phyloP scores from a whole-genome alignment of 2,888 invertebrate species.

The Diaperis boleti region DNA sequence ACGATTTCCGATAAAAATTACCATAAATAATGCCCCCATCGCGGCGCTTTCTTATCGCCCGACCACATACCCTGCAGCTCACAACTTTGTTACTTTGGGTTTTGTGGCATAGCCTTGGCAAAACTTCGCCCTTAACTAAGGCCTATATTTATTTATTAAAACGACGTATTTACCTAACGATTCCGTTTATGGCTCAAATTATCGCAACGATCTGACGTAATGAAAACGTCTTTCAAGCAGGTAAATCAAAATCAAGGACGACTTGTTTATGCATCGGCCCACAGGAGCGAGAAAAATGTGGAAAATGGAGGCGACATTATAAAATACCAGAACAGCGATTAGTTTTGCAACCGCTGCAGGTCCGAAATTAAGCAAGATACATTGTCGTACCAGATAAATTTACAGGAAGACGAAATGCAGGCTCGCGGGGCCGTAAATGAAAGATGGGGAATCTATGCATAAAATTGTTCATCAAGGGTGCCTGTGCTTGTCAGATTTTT shows the following conservation, averaged over 20 bases:
- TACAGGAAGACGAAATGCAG: background rate
- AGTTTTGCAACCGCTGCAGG: no score
- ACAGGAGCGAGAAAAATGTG: background rate
- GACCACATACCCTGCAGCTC: no score
- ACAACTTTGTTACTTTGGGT: no score
- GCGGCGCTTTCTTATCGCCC: background rate
- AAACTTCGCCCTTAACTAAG: no score
- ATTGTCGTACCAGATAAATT: no score
- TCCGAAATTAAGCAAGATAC: background rate
- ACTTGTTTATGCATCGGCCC: constrained; percentile 14
- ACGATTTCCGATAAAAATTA: background rate
- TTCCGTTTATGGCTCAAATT: background rate
- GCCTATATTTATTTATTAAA: no score
- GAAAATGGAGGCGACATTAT: background rate
- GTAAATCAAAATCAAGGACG: constrained; percentile 14
- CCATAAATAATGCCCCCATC: background rate
- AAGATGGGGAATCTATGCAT: no score
- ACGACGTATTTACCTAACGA: background rate
- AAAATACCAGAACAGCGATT: background rate
- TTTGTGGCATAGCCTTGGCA: no score
- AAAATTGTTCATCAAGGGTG: no score
- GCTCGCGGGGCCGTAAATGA: no score
- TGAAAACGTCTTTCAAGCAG: constrained; percentile 1
- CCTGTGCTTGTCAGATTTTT: no score
- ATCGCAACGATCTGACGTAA: background rate